Base-by-base conservation (phyloP, 1,140 invertebrate genomes). In the Drosophila arizonae region DNA sequence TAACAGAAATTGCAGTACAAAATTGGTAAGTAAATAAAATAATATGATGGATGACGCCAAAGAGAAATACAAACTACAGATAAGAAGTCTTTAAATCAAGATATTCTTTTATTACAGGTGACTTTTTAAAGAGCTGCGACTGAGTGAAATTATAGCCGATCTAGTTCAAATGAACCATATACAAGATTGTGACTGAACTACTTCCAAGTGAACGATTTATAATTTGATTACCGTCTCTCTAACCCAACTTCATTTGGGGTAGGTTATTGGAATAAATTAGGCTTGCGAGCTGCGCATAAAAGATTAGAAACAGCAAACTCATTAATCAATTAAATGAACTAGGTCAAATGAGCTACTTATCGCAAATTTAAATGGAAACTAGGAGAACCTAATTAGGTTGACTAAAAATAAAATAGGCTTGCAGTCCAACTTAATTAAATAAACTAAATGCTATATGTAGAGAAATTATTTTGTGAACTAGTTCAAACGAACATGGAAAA, bases 31-130 rank as follows among this genome's bases (percentile, higher is more conserved):
- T 48, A 70, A 64, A 48, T 17, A 24, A 15, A 64, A 11, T 24
- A 30, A 30, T n/a, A 64, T 56, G 52, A 71, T 71, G 51, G 24
- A 71, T 71, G 48, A 71, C 21, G 54, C 0, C 2, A 28, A 52
- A 21, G 15, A 6, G 9, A 33, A 10, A 54, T 55, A 54, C 28
- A n/a, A 10, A 52, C 28, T 6, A 13, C 28, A 28, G 9, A 45
- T 33, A 55, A 21, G 5, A 24, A 21, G 17, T 36, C 26, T 41
- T 17, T 36, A 63, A 28, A 10, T 39, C 1, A 39, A 26, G n/a
- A 21, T n/a, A 15, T 15, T 24, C 46, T 5, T 24, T 48, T 24
- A n/a, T 15, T 10, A 48, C 17, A 48, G 9, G 10, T 11, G 17
- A 17, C 0, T 24, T 24, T 11, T 24, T 24, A 11, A 48, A 48